Percentiles rank a stretch among this genome's conserved stretches.
Evolutionary conservation across 2,113 vertebrate species (phyloP).

Genomic region (Holacanthus passer): DNA sequence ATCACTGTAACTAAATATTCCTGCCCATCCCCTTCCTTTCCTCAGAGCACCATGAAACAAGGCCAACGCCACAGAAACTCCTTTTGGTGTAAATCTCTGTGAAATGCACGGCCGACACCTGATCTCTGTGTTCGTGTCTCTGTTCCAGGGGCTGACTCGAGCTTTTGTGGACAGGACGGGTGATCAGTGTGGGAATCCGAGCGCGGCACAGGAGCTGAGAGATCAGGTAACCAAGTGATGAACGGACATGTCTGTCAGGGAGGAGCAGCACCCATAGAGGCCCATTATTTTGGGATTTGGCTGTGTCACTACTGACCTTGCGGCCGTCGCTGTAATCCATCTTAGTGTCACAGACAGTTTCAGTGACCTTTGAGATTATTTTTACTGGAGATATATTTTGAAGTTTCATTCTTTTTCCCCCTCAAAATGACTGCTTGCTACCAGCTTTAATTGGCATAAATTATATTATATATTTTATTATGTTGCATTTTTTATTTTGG

Average conservation of each 20-base stretch:
- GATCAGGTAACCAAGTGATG: conserved; percentile 80
- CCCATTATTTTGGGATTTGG: conserved; percentile 19
- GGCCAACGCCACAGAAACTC: conserved; percentile 42
- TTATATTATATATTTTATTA: not conserved
- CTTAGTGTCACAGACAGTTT: not conserved
- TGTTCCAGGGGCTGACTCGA: conserved; percentile 75
- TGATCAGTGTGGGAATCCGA: conserved; percentile 81
- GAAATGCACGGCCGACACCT: conserved; percentile 44
- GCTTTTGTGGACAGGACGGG: conserved; percentile 71
- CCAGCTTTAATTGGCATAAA: not conserved
- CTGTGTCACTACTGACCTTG: conserved; percentile 5
- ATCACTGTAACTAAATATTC: conserved; percentile 59
- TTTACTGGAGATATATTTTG: not conserved
- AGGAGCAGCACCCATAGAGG: conserved; percentile 23
- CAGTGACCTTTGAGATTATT: not conserved
- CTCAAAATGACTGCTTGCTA: not conserved
- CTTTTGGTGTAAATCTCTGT: conserved; percentile 46
- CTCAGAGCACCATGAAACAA: not conserved
- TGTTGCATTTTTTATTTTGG: no score
- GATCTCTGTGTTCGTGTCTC: conserved; percentile 65
- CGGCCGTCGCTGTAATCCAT: conserved; percentile 8
- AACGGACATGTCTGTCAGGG: conserved; percentile 24
- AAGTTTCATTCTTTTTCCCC: not conserved
- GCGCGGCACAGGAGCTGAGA: conserved; percentile 70
- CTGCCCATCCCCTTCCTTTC: not conserved